Conservation (phyloP, 2,113 vertebrate genomes). For the Halcyon senegalensis region DNA sequence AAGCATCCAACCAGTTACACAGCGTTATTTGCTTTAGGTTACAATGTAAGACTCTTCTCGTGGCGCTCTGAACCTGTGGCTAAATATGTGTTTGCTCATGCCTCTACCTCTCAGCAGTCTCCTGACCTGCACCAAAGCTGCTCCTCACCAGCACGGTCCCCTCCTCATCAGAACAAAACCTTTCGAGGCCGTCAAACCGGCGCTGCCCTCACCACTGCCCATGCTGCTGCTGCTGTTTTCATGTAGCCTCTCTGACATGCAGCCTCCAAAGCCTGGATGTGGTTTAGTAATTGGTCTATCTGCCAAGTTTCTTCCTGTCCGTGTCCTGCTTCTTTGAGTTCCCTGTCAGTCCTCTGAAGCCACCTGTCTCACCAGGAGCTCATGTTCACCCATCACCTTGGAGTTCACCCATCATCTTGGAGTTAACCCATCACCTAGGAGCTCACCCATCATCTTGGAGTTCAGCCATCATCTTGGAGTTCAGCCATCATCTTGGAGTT, state of each 20-base stretch:
- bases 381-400: rapidly evolving
- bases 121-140: neutral
- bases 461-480: too few relatives aligned
- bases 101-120: neutral
- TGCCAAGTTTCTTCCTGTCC: neutral
- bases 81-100: neutral
- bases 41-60: neutral
- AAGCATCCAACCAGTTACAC: neutral
- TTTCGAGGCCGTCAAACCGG: neutral
- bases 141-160: neutral
- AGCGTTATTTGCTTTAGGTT: neutral
- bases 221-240: neutral
- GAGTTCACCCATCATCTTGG: neutral
- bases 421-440: neutral
- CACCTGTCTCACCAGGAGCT: neutral
- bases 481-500: neutral
- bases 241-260: rapidly evolving
- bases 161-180: neutral
- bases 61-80: neutral
- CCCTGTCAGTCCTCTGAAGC: neutral
- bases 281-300: neutral
- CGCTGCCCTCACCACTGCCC: neutral
- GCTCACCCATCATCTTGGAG: neutral
- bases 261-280: neutral
- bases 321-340: neutral